phyloP scores from a whole-genome alignment of 2,888 invertebrate genomes.

The Alcis repandata region DNA sequence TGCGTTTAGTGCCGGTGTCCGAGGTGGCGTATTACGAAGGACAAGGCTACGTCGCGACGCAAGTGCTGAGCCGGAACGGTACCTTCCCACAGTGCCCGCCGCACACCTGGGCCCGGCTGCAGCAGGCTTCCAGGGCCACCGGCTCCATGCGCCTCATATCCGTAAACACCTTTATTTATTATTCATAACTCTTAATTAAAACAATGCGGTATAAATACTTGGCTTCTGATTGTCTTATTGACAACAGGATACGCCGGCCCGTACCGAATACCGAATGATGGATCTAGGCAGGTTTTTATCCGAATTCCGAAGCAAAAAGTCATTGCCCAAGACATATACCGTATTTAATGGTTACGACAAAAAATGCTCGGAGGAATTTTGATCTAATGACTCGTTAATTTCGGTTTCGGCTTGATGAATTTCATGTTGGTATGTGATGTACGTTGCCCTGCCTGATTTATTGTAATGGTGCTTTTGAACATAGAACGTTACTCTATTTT shows the following conservation, averaged over 20 bases:
- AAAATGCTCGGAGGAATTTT: conserved; percentile 76
- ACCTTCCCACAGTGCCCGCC: conserved; percentile 85
- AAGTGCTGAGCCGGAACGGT: conserved; percentile 81
- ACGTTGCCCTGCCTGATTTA: conserved; percentile 52
- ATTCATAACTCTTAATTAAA: conserved; percentile 40
- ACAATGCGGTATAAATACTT: conserved; percentile 59
- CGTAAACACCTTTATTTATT: conserved; percentile 62
- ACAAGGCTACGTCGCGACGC: conserved; percentile 83
- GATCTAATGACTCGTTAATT: conserved; percentile 81
- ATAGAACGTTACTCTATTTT: conserved; percentile 42
- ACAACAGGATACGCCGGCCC: conserved; percentile 68
- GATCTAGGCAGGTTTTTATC: conserved; percentile 73
- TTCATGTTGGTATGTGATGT: conserved; percentile 68
- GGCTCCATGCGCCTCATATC: conserved; percentile 77
- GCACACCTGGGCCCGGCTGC: conserved; percentile 81
- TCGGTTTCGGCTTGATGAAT: conserved; percentile 74
- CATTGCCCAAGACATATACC: conserved; percentile 70
- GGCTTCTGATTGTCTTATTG: conserved; percentile 61
- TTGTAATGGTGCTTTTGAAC: conserved; percentile 43
- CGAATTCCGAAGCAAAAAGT: conserved; percentile 82
- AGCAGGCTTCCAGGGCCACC: conserved; percentile 74
- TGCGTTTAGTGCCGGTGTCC: conserved; percentile 83
- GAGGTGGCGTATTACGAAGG: conserved; percentile 84
- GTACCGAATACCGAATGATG: conserved; percentile 65
- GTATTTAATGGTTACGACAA: conserved; percentile 72